Conservation (phyloP, 1,140 invertebrate genomes). For the Thereuonema tuberculata region DNA sequence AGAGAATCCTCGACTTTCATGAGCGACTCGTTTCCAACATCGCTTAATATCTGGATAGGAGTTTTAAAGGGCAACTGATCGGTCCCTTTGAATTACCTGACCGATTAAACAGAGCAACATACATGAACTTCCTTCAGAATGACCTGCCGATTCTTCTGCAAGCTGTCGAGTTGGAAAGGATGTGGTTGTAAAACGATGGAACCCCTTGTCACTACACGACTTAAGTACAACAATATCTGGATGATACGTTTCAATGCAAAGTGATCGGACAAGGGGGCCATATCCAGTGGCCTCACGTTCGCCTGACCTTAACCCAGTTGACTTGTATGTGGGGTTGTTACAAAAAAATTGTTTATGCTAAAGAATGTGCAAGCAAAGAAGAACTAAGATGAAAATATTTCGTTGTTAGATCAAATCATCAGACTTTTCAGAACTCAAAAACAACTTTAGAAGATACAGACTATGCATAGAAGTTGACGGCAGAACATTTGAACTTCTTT, state of each 20-base stretch:
- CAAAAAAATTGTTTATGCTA: background rate
- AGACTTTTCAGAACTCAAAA: background rate
- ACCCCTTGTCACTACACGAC: background rate
- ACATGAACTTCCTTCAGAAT: too few species aligned
- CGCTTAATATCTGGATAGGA: too few species aligned
- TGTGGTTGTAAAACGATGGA: background rate
- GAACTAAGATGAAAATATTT: too few species aligned
- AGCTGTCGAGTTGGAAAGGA: too few species aligned
- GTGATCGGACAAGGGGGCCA: background rate
- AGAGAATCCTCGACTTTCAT: too few species aligned
- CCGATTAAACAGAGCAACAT: too few species aligned
- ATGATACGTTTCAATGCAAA: background rate
- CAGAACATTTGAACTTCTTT: background rate
- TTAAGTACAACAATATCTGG: background rate
- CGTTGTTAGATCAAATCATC: too few species aligned
- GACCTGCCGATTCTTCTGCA: too few species aligned
- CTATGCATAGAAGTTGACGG: background rate
- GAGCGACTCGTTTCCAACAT: too few species aligned
- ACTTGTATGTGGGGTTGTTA: background rate
- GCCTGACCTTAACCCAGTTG: background rate
- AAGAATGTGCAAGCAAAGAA: background rate
- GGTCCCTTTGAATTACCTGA: too few species aligned
- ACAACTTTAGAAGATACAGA: background rate
- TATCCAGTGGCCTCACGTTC: background rate
- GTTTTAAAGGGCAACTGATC: too few species aligned